A percentile compares a stretch with the other conserved stretches of the same genome.
Conservation (phyloP, 2,797 vertebrate genomes). For the Brotula barbata region DNA sequence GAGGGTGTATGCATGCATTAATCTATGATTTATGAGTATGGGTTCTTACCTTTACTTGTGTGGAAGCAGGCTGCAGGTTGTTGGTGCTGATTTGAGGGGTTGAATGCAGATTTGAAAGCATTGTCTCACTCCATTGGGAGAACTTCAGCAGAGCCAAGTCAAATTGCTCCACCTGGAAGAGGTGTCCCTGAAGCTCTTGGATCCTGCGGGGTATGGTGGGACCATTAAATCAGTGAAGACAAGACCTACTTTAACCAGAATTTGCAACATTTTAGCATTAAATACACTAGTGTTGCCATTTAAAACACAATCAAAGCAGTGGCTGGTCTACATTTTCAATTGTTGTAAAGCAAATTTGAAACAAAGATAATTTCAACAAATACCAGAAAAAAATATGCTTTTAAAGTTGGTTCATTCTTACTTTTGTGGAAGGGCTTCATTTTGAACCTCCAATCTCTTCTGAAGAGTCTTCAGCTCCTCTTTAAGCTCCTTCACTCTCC, state of each 20-base stretch:
- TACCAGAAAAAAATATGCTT: background rate
- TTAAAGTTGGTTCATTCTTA: conserved; percentile 36
- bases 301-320: background rate
- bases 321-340: background rate
- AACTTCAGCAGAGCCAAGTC: conserved; percentile 88
- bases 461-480: conserved; percentile 80
- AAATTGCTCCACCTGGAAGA: conserved; percentile 83
- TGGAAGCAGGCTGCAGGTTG: conserved; percentile 78
- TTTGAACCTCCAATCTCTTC: conserved; percentile 78
- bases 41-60: conserved; percentile 83
- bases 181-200: conserved; percentile 80
- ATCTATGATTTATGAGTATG: background rate
- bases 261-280: background rate
- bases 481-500: conserved; percentile 76
- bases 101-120: conserved; percentile 84
- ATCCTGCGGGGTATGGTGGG: conserved; percentile 72
- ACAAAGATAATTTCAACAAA: no score
- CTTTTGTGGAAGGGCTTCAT: conserved; percentile 85
- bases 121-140: conserved; percentile 90
- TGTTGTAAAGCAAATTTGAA: background rate
- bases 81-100: conserved; percentile 82
- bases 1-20: background rate
- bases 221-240: conserved; percentile 2
- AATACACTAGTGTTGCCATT: no score
- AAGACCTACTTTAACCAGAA: background rate